Conservation (phyloP, 2,113 vertebrate species). For the Tetrax tetrax region DNA sequence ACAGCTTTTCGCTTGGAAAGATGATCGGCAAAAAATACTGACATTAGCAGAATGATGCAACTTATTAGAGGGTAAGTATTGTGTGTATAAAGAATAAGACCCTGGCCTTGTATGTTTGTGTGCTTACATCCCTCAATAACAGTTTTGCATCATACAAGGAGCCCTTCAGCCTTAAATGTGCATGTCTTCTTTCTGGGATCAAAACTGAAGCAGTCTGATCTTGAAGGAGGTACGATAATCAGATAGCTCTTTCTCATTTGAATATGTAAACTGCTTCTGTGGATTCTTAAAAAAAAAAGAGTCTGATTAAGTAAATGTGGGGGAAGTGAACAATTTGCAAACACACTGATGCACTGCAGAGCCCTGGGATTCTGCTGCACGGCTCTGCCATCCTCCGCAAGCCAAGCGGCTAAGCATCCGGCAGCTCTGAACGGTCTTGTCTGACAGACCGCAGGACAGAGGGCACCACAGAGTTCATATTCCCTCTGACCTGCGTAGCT, state of each 20-base stretch:
- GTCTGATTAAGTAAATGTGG: background rate
- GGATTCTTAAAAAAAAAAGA: background rate
- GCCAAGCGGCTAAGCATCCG: background rate
- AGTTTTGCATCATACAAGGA: background rate
- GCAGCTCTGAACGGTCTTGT: background rate
- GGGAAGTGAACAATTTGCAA: background rate
- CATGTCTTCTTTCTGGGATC: background rate
- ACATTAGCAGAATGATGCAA: slow-evolving; percentile 76
- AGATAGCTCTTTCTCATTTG: background rate
- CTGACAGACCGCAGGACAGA: background rate
- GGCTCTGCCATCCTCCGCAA: background rate
- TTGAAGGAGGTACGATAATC: background rate
- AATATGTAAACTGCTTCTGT: background rate
- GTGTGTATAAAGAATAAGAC: background rate
- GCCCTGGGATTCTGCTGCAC: background rate
- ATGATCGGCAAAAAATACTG: slow-evolving; percentile 79
- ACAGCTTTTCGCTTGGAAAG: slow-evolving; percentile 80
- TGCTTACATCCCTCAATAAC: background rate
- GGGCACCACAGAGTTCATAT: background rate
- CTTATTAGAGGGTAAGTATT: slow-evolving; percentile 73
- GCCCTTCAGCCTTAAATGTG: background rate
- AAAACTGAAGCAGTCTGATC: background rate
- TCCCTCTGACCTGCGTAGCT: background rate
- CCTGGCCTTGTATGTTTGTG: rapidly evolving
- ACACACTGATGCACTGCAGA: background rate